Evolutionary conservation across 2,113 vertebrate genomes (phyloP).

Genomic region (Hippoglossus stenolepis): DNA sequence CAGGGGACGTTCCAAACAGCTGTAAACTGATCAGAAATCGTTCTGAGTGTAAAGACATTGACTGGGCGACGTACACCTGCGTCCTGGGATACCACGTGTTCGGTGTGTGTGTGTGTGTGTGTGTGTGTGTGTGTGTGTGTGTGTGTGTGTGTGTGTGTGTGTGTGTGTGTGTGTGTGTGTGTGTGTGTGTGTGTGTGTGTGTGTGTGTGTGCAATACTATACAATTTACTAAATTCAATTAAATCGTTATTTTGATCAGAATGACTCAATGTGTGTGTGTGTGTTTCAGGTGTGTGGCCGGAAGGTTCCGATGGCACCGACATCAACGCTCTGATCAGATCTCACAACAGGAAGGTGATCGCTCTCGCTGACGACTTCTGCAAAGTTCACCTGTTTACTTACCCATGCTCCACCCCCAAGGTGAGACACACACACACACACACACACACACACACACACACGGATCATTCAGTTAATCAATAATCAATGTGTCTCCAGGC

Average conservation of each 20-base stretch:
- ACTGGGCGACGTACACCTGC: slow-evolving; percentile 97
- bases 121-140: background rate
- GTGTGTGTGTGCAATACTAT: background rate
- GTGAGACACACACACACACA: slow-evolving; percentile 70
- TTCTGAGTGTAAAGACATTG: slow-evolving; percentile 96
- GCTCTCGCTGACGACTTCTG: slow-evolving; percentile 98
- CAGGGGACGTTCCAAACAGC: slow-evolving; percentile 95
- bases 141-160: slow-evolving; percentile 69
- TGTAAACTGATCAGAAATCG: slow-evolving; percentile 97
- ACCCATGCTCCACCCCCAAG: slow-evolving; percentile 95
- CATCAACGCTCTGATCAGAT: slow-evolving; percentile 95
- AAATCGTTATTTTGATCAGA: no score
- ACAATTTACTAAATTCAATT: no score
- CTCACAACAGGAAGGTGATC: slow-evolving; percentile 93
- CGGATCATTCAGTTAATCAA: background rate
- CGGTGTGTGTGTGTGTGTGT: slow-evolving; percentile 76
- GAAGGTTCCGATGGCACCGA: slow-evolving; percentile 98
- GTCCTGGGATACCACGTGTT: slow-evolving; percentile 98
- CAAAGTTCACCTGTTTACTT: slow-evolving; percentile 97
- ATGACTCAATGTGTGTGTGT: background rate
- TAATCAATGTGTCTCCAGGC: slow-evolving; percentile 81
- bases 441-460: background rate
- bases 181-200: slow-evolving; percentile 3
- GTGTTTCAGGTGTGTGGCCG: slow-evolving; percentile 91
- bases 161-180: slow-evolving; percentile 70